These are phyloP conservation scores for Oreochromis grahami DNA, from an alignment of 2,797 vertebrate genomes.

Conservation along the genomic window DNA sequence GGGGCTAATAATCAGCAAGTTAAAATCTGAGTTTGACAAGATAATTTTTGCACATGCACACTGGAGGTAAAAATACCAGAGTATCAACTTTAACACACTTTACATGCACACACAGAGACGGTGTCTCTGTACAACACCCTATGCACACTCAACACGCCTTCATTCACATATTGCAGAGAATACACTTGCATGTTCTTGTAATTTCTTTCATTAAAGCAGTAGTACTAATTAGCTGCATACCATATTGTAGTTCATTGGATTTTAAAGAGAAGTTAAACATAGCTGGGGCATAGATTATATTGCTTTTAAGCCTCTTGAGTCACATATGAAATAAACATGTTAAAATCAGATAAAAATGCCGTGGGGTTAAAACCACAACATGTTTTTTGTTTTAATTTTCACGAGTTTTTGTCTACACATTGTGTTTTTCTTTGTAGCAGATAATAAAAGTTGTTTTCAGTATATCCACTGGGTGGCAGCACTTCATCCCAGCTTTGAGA, in stretches of 20 bases:
- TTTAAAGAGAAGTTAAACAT: slow-evolving; percentile 7
- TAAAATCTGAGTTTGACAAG: slow-evolving; percentile 2
- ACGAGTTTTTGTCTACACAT: not conserved
- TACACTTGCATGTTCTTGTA: slow-evolving; percentile 11
- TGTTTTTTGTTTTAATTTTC: not conserved
- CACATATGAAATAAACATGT: not conserved
- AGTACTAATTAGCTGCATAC: slow-evolving; percentile 35
- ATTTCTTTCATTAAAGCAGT: slow-evolving; percentile 13
- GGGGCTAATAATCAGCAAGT: slow-evolving; percentile 1
- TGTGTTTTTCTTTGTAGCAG: not conserved
- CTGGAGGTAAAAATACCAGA: slow-evolving; percentile 35
- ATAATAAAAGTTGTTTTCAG: not conserved
- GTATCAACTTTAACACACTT: slow-evolving; percentile 22
- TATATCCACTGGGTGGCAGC: slow-evolving; percentile 45
- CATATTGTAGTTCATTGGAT: slow-evolving; percentile 18
- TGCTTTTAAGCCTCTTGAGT: slow-evolving; percentile 37
- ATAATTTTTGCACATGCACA: slow-evolving; percentile 49
- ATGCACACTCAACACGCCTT: slow-evolving; percentile 5
- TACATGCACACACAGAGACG: slow-evolving; percentile 46
- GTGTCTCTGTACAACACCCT: slow-evolving; percentile 16
- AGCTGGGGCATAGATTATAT: slow-evolving; percentile 21
- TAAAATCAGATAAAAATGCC: not conserved
- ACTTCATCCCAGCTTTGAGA: not conserved
- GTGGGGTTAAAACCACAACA: not conserved
- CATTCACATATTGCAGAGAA: slow-evolving; percentile 37